Evolutionary conservation across 64 coral and sea anemone genomes (phyloP).

Genomic region (Dendrophyllia cribrosa): DNA sequence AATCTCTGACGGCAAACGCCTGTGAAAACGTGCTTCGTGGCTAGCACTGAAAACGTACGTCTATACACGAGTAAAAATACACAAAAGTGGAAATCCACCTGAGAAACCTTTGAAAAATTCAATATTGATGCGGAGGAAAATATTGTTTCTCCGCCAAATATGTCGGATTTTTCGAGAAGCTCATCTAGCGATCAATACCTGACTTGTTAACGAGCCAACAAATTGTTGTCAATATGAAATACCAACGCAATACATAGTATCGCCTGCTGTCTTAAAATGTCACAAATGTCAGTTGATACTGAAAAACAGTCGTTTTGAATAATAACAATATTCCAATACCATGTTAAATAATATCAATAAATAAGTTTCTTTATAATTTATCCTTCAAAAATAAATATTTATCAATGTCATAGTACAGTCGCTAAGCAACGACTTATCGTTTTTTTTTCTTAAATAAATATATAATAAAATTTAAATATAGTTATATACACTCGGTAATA

Average conservation of each 20-base stretch:
- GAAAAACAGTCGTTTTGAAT: slow-evolving; percentile 7
- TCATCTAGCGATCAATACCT: not conserved
- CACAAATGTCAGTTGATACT: not conserved
- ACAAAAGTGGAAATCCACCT: too few relatives aligned
- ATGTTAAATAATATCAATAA: slow-evolving; percentile 1
- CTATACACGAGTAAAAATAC: too few relatives aligned
- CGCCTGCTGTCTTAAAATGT: not conserved
- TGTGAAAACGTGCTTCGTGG: too few relatives aligned
- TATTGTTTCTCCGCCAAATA: not conserved
- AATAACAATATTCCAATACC: not conserved
- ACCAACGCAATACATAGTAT: slow-evolving; percentile 31
- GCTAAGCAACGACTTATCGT: too few relatives aligned
- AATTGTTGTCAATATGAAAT: slow-evolving; percentile 9
- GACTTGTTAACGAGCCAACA: not conserved
- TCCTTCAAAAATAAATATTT: slow-evolving; percentile 29
- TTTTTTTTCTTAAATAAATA: not conserved
- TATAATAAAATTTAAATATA: not conserved
- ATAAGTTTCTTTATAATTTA: slow-evolving; percentile 9
- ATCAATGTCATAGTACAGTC: not conserved
- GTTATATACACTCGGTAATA: not conserved
- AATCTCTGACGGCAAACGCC: too few relatives aligned
- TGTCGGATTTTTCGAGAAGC: not conserved
- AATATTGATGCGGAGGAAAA: too few relatives aligned
- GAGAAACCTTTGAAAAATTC: too few relatives aligned
- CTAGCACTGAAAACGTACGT: too few relatives aligned